Evolutionary conservation across 2,888 invertebrate genomes (phyloP).

Genomic region (Drymonia ruficornis): DNA sequence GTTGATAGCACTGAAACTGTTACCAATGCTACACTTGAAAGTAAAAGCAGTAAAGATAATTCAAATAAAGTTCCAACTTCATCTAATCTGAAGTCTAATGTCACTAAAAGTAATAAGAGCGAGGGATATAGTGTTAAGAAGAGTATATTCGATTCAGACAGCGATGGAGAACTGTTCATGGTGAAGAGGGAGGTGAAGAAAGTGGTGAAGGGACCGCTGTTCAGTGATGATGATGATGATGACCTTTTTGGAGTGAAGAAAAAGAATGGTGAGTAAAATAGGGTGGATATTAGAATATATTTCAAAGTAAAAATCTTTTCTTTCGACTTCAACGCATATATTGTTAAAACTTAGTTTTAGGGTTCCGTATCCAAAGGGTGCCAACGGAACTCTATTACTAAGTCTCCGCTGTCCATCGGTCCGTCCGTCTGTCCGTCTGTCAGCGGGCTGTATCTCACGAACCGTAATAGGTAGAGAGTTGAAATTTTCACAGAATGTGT

Average conservation of each 20-base stretch:
- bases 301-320: too few relatives aligned
- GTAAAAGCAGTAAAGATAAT: neutral
- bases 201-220: slow-evolving; percentile 56
- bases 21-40: neutral
- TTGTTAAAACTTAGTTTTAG: too few relatives aligned
- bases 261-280: slow-evolving; percentile 43
- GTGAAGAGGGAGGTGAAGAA: slow-evolving; percentile 33
- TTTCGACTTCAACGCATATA: too few relatives aligned
- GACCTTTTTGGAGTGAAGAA: slow-evolving; percentile 63
- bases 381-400: too few relatives aligned
- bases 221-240: slow-evolving; percentile 68
- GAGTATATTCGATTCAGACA: slow-evolving; percentile 65
- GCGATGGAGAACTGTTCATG: slow-evolving; percentile 65
- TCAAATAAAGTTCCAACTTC: too few relatives aligned
- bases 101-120: slow-evolving; percentile 29
- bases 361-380: too few relatives aligned
- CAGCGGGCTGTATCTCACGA: too few relatives aligned
- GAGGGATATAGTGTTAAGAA: slow-evolving; percentile 51
- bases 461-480: too few relatives aligned
- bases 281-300: neutral
- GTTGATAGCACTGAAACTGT: too few relatives aligned
- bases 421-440: too few relatives aligned
- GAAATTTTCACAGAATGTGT: too few relatives aligned
- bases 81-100: slow-evolving; percentile 11
- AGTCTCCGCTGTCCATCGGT: too few relatives aligned